phyloP scores from a whole-genome alignment of 1,140 invertebrate species.

The Diplogasteroides magnus region DNA sequence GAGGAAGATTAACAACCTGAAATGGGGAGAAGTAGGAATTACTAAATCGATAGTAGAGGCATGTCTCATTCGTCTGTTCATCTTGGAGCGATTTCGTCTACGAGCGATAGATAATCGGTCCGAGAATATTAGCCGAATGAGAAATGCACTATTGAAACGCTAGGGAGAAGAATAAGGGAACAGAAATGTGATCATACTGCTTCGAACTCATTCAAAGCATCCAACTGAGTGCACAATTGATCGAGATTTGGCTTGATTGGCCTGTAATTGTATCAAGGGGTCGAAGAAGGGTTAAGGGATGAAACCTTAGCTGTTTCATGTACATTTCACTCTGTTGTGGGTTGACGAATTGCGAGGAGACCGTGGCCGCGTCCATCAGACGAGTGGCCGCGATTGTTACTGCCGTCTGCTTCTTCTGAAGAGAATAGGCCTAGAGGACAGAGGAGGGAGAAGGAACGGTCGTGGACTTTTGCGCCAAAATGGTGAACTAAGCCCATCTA shows the following conservation, averaged over 20 bases:
- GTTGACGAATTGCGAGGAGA: background rate
- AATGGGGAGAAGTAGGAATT: too few species aligned
- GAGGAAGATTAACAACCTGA: constrained; percentile 15
- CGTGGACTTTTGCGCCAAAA: too few species aligned
- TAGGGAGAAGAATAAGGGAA: background rate
- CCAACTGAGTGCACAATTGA: constrained; percentile 16
- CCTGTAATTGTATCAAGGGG: background rate
- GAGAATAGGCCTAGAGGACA: background rate
- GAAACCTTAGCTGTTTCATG: background rate
- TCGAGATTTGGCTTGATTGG: background rate
- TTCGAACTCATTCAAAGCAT: constrained; percentile 27
- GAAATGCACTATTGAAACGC: constrained; percentile 1
- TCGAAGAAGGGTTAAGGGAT: background rate
- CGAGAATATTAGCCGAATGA: constrained; percentile 1
- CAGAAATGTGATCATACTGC: background rate
- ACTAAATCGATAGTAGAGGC: too few species aligned
- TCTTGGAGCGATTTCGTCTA: too few species aligned
- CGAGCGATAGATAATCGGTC: too few species aligned
- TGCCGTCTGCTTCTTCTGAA: background rate
- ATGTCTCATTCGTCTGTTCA: too few species aligned
- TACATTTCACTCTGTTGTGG: background rate
- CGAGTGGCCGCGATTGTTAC: background rate
- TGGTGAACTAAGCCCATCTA: too few species aligned
- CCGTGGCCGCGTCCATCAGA: background rate
- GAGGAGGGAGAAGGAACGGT: background rate